Base-by-base conservation (phyloP, 2,888 invertebrate species). In the Apodemia zela region DNA sequence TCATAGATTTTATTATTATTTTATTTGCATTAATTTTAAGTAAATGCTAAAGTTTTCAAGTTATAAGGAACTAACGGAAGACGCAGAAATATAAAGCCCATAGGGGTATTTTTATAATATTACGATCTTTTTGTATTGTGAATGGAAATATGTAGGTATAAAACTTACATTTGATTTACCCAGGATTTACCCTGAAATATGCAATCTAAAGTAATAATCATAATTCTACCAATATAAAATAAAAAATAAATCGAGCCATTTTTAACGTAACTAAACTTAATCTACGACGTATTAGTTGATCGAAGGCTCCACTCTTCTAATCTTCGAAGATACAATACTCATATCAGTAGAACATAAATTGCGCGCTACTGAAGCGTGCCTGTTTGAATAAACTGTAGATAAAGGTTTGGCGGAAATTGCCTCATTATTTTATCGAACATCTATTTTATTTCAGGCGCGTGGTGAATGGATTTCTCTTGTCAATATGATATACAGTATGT, bases 251-350 rank as follows among this genome's bases (percentile, higher is more conserved):
- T 1, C 13, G 10, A 38, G 10, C 38, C 5, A n/a, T 54, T 49
- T 54, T 54, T 21, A 21, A 21, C 18, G 8, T 13, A 13, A 0
- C 5, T 8, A 25, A 13, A 25, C 54, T 54, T 21, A n/a, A 54
- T 54, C 54, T 25, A 54, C 6, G 6, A 7, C 15, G 3, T 25
- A n/a, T 6, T 13, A 25, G 25, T 54, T 21, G 29, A 57, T 57
- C 54, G n/a, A 57, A 15, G 54, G 81, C 85, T 70, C 71, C 73
- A 72, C 75, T 73, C 70, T 71, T 69, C 77, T 75, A 74, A 76
- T 77, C 75, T 75, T 76, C 71, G 76, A 79, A 82, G 77, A 84
- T 85, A 85, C 80, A 80, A 77, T 82, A 82, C 83, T 72, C 69
- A 68, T 70, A 73, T 73, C 69, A 67, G 65, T 66, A 68, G 67